Evolutionary conservation across 2,888 invertebrate species (phyloP), one percentile per base, ranked within the genome.

Genomic region (Lithophane ornitopus): DNA sequence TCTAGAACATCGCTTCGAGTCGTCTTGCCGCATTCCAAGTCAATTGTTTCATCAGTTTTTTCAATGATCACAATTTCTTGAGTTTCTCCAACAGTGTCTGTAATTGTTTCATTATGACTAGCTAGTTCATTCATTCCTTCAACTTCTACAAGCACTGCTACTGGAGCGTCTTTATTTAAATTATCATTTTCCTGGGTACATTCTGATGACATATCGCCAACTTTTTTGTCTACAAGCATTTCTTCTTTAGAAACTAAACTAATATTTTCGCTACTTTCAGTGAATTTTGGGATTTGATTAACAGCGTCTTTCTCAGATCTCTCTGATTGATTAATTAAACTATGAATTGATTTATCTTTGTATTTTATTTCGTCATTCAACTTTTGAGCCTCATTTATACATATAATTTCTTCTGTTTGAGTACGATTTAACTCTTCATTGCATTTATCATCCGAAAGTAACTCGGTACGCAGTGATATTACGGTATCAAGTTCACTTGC

Each of bases 1-100:
- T 70, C 75, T 61, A 80, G 34, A 14, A 80, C 9, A 44, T 80
- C 59, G 41, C 34, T 75, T 16, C 19, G 59, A 52, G 41, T n/a
- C 26, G 26, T 28, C 9, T 14, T 34, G 19, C 7, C 9, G 2
- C 28, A 22, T 22, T 70, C 12, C 0, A 34, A 26, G n/a, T 19
- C 28, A 26, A 49, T 39, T 39, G 16, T 0, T 28, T 26, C 49
- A 73, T 59, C 16, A 12, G 7, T 49, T 49, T 59, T 73, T 22
- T 59, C 39, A 28, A 39, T 41, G 4, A 22, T 41, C 0, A 70
- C 22, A 49, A n/a, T 3, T 49, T 22, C 14, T 49, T n/a, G 46
- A 46, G 39, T 59, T 44, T 26, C n/a, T 46, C 3, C 16, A 16
- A 7, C 3, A 52, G n/a, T 34, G 0, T 59, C 39, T 59, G 22